Evolutionary conservation across 64 coral and sea anemone species (phyloP), one percentile per base, ranked within the genome.

Genomic region (Stichodactyla helianthus): DNA sequence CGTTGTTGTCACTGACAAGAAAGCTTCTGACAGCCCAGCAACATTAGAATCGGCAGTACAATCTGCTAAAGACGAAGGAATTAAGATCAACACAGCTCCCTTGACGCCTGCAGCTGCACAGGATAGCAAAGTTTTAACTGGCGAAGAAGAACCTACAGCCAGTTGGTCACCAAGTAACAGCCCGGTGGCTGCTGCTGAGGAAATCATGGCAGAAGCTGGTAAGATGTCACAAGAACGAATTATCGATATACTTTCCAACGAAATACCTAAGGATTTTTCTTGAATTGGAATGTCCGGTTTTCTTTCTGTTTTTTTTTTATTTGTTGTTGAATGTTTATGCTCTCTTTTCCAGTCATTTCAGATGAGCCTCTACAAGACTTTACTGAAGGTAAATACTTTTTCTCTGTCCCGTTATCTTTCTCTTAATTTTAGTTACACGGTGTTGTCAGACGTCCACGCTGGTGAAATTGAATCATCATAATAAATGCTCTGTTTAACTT

Each of bases 1-100:
- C 10, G 84, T 95, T 12, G 78, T 95, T 57, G 89, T 95, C 51
- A 87, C 67, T 25, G 94, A 95, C 50, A 95, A 92, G 10, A 58
- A 79, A 26, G 88, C 94, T 31, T 84, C 94, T 8, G 59, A 79
- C 8, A 71, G 26, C 6, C 26, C 10, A 65, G 35, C 22, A 13
- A 51, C 86, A 0, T 5, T 90, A 5, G 77, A 79, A 19, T 17
- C 55, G 57, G 53, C 14, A 2, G 89, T 78, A 0, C 0, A 58
- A 23, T 44, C 84, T 10, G 55, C 25, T 5, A 82, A 91, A 12
- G 53, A 87, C 12, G 59, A 35, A 56, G 77, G 80, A 28, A 68
- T 91, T 3, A 62, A 62, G 15, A 79, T 91, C 59, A 53, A 79
- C 11, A 52, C 85, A 1, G 77, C 76, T 44, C 54, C 85, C 16